phyloP scores from a whole-genome alignment of 2,888 invertebrate species.

The Monoplex corrugatus region DNA sequence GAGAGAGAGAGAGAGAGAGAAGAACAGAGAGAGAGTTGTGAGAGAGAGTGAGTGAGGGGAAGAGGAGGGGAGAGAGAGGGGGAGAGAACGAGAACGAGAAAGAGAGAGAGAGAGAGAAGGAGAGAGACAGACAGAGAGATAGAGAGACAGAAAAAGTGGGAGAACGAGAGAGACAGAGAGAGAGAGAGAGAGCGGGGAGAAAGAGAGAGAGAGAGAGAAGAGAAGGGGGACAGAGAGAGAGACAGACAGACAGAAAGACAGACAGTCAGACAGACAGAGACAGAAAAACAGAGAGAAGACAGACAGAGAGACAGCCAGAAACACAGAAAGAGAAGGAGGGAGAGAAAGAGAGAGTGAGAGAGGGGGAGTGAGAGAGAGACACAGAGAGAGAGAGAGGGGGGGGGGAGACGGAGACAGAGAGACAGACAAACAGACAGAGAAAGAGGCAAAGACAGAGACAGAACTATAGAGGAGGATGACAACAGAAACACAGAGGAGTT shows the following conservation, averaged over 20 bases:
- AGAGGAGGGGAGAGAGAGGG: background rate
- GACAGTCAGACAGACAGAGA: background rate
- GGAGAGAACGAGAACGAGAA: background rate
- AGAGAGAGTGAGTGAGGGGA: too few species aligned
- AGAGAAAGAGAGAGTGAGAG: background rate
- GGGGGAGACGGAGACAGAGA: background rate
- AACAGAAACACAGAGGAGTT: too few species aligned
- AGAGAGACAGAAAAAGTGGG: background rate
- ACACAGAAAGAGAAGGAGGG: background rate
- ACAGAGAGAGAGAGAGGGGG: background rate
- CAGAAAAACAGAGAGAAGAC: background rate
- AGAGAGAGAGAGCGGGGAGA: conserved; percentile 41
- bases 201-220: too few species aligned
- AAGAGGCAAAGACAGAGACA: too few species aligned
- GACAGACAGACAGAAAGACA: background rate
- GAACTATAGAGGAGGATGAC: background rate
- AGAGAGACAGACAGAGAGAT: background rate
- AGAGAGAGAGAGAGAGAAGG: background rate
- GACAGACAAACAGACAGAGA: conserved; percentile 37
- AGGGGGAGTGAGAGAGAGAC: background rate
- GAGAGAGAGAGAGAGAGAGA: background rate
- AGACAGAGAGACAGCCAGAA: background rate
- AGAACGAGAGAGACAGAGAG: conserved; percentile 9
- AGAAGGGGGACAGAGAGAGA: too few species aligned
- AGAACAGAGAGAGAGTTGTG: background rate